phyloP scores from a whole-genome alignment of 1,140 invertebrate species.

The Drosophila lowei region DNA sequence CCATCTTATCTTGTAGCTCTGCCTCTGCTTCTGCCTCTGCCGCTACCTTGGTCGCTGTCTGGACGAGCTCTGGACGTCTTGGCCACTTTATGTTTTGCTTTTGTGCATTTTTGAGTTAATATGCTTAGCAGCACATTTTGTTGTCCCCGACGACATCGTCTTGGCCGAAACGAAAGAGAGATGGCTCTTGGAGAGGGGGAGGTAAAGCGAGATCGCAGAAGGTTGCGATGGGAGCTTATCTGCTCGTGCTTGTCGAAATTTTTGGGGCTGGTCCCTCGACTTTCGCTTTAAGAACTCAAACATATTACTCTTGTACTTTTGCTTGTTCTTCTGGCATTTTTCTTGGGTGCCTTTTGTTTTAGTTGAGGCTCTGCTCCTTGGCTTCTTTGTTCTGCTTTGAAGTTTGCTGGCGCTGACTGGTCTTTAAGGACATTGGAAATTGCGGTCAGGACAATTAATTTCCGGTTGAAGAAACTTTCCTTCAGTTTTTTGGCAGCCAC shows the following conservation, averaged over 20 bases:
- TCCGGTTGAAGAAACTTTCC: conserved; percentile 76
- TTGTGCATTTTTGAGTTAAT: conserved; percentile 77
- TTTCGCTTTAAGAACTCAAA: conserved; percentile 63
- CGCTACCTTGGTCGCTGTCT: conserved; percentile 29
- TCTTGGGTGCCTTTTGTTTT: conserved; percentile 64
- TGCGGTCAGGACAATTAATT: conserved; percentile 80
- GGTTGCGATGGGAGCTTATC: conserved; percentile 40
- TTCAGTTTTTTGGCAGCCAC: conserved; percentile 71
- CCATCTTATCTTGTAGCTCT: conserved; percentile 35
- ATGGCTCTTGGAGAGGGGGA: neutral
- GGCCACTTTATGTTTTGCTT: conserved; percentile 69
- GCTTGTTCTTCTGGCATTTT: conserved; percentile 63
- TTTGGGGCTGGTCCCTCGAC: conserved; percentile 30
- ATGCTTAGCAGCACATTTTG: conserved; percentile 77
- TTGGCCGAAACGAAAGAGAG: conserved; percentile 5
- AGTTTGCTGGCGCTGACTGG: conserved; percentile 74
- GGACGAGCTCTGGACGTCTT: conserved; percentile 51
- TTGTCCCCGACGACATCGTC: conserved; percentile 48
- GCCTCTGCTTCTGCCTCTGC: neutral
- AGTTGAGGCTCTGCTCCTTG: conserved; percentile 38
- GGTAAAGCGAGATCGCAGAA: neutral
- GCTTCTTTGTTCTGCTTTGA: conserved; percentile 65
- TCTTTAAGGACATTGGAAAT: conserved; percentile 80
- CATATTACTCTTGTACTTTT: conserved; percentile 72
- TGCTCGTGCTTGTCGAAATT: conserved; percentile 68